phyloP scores from a whole-genome alignment of 2,113 vertebrate species.

The Etheostoma cragini region DNA sequence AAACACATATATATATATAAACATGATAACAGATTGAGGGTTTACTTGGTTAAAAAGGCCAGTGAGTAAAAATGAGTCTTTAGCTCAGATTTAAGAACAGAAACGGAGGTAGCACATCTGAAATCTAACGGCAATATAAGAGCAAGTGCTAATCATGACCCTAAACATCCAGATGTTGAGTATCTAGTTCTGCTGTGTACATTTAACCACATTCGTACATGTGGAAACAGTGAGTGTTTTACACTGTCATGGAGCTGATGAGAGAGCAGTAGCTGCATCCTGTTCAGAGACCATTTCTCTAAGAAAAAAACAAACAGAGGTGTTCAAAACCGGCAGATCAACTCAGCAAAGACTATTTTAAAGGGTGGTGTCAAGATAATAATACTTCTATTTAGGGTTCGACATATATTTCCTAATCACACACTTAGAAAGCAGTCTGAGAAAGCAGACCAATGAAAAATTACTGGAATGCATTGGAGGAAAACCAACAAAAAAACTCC shows the following conservation, averaged over 20 bases:
- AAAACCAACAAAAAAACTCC: background rate
- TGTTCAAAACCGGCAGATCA: background rate
- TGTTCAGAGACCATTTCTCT: background rate
- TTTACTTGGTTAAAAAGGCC: too few species aligned
- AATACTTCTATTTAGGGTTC: background rate
- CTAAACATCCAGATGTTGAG: background rate
- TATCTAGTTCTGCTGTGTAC: slow-evolving; percentile 12
- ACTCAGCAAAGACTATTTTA: background rate
- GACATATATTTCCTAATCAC: background rate
- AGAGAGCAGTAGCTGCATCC: background rate
- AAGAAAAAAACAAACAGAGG: background rate
- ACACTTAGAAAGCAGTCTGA: background rate
- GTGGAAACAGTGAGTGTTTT: background rate
- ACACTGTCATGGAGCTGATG: background rate
- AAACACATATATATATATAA: too few species aligned
- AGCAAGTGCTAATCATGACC: background rate
- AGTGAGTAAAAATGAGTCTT: too few species aligned
- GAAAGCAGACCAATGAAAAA: background rate
- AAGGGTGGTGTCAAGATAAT: background rate
- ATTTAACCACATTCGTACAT: slow-evolving; percentile 18
- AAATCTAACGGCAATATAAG: background rate
- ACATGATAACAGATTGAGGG: too few species aligned
- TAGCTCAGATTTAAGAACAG: too few species aligned
- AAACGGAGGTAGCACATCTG: too few species aligned
- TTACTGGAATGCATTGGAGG: background rate